A percentile compares a stretch with the other conserved stretches of the same genome.
These are phyloP conservation scores for Palythoa grandiflora DNA, from an alignment of 92 coral and sea anemone genomes.

Conservation along the genomic window DNA sequence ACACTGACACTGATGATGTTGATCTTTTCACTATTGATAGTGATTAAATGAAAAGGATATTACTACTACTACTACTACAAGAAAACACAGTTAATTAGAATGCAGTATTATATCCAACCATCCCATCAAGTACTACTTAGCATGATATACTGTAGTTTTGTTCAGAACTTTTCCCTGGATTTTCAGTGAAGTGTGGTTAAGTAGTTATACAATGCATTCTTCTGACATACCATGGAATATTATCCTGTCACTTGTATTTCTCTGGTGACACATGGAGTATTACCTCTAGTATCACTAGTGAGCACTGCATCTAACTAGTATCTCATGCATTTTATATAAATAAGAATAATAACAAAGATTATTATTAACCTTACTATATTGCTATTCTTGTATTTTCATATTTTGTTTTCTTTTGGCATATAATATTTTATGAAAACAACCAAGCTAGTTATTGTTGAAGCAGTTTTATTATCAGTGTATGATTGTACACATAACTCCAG, in stretches of 20 bases:
- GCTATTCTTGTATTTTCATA: constrained; percentile 6
- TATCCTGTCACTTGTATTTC: constrained; percentile 11
- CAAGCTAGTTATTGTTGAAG: constrained; percentile 9
- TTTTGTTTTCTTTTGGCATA: constrained; percentile 9
- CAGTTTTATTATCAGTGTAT: constrained; percentile 6
- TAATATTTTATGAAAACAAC: constrained; percentile 7
- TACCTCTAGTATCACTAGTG: constrained; percentile 11
- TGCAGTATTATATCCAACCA: constrained; percentile 7
- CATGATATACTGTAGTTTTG: constrained; percentile 10
- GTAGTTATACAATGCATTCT: constrained; percentile 10
- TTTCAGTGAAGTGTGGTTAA: constrained; percentile 7
- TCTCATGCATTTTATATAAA: constrained; percentile 8
- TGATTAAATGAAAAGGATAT: not conserved
- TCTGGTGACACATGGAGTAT: constrained; percentile 9
- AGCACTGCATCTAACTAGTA: constrained; percentile 8
- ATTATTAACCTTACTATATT: constrained; percentile 3
- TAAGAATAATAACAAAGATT: constrained; percentile 7
- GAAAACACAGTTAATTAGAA: constrained; percentile 9
- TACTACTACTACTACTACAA: not conserved
- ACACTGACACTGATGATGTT: not conserved
- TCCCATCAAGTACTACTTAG: constrained; percentile 11
- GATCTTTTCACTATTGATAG: not conserved
- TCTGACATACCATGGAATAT: constrained; percentile 11
- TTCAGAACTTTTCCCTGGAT: constrained; percentile 8
- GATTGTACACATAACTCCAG: constrained; percentile 8